Evolutionary conservation across 2,888 invertebrate species (phyloP).

Genomic region (Caenorhabditis japonica): DNA sequence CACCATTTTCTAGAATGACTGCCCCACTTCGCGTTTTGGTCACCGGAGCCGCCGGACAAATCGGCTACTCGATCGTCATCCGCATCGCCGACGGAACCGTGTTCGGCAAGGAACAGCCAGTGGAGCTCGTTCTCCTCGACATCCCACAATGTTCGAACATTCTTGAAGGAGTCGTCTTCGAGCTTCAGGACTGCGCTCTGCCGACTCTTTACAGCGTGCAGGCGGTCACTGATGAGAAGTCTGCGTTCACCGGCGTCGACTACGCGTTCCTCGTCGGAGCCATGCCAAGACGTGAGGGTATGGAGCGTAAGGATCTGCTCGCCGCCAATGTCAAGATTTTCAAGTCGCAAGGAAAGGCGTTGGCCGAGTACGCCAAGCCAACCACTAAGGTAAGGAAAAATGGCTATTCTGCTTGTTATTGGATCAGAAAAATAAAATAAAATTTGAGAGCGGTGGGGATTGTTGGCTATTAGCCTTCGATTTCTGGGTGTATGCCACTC

Average conservation of each 20-base stretch:
- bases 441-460: too few species aligned
- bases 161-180: conserved; percentile 98
- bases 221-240: conserved; percentile 88
- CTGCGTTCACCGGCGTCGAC: conserved; percentile 94
- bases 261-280: conserved; percentile 97
- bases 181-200: conserved; percentile 93
- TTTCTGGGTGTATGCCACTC: too few species aligned
- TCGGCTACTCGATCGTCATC: conserved; percentile 94
- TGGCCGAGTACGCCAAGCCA: conserved; percentile 91
- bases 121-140: conserved; percentile 91
- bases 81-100: conserved; percentile 85
- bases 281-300: conserved; percentile 96
- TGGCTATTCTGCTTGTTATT: too few species aligned
- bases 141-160: conserved; percentile 95
- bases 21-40: conserved; percentile 81
- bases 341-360: conserved; percentile 93
- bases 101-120: conserved; percentile 79
- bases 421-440: not conserved
- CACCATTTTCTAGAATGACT: conserved; percentile 39
- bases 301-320: conserved; percentile 97
- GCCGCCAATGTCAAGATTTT: conserved; percentile 98
- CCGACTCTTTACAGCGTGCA: conserved; percentile 88
- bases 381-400: conserved; percentile 88
- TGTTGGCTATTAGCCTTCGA: too few species aligned
- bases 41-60: conserved; percentile 99